Base-by-base conservation (phyloP, 2,797 vertebrate genomes). In the Coccyzus lansbergi region DNA sequence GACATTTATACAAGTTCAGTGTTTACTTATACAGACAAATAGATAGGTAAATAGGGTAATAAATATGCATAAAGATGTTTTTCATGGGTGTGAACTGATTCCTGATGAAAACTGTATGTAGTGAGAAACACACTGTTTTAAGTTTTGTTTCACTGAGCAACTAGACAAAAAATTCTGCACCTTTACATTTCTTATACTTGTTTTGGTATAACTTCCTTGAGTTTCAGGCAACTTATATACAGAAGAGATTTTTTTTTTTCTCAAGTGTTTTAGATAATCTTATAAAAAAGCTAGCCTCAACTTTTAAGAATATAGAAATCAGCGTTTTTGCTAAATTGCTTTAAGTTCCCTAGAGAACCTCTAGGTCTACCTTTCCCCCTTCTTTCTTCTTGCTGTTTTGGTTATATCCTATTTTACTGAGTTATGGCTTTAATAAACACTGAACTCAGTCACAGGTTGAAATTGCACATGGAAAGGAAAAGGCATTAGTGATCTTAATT, bases 361-460 rank as follows among this genome's bases (percentile, higher is more conserved):
- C 28, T 31, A 83, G 15, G 36, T 90, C 63, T 90, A 78, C 81
- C 42, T 95, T 95, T 63, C 0, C 29, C 13, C 7, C 1, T 6
- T 53, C 26, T 82, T 81, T 93, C 60, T 77, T 94, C 69, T 92
- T 78, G 6, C 62, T 91, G 72, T 91, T 88, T 95, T 85, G 92
- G 60, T 90, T 91, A 92, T 71, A 68, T 93, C 34, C 75, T 71
- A 93, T 91, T 95, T 87, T 91, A 84, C 80, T 96, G 94, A 96
- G 46, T 90, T 83, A 95, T 92, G 92, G 90, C 90, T 95, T 95
- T 96, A 96, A 96, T 96, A 92, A 96, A 92, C 95, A 93, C 56
- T 60, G 64, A 95, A 85, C 81, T 97, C 89, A 90, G 91, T 92
- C 91, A 86, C 68, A 87, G 62, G 86, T 93, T 92, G 81, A 94